Evolutionary conservation across 2,113 vertebrate genomes (phyloP).

Genomic region (Eubucco bourcierii): DNA sequence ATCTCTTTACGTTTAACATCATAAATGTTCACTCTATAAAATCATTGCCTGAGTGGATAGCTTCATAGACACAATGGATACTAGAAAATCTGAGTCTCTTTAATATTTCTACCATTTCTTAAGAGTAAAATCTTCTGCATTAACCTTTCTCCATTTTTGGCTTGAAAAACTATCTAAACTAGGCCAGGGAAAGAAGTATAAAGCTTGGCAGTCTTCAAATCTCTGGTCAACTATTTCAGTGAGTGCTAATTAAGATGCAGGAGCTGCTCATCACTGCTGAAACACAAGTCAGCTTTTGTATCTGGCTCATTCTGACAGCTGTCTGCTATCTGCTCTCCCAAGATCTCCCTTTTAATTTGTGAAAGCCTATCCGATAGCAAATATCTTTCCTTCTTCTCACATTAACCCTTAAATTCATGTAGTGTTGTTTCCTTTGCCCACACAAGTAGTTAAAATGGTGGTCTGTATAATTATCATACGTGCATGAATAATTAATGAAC

Average conservation of each 20-base stretch:
- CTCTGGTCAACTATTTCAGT: constrained; percentile 37
- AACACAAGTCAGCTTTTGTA: constrained; percentile 19
- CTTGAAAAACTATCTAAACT: constrained; percentile 24
- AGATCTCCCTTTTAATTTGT: not conserved
- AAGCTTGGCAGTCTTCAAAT: constrained; percentile 13
- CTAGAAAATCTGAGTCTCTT: not conserved
- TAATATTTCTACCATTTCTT: not conserved
- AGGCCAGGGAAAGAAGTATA: constrained; percentile 18
- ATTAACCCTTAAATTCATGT: not conserved
- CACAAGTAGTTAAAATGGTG: not conserved
- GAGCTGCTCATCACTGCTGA: not conserved
- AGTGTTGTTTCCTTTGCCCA: not conserved
- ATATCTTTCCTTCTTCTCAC: not conserved
- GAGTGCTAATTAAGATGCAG: constrained; percentile 41
- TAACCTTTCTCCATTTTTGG: not conserved
- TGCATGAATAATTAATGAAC: not conserved
- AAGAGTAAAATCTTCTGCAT: not conserved
- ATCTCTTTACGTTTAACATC: not conserved
- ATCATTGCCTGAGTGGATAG: not conserved
- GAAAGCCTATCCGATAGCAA: not conserved
- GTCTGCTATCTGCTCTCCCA: not conserved
- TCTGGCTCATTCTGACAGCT: constrained; percentile 19
- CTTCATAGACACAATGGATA: not conserved
- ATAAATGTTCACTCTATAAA: not conserved
- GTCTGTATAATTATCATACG: not conserved